phyloP scores from a whole-genome alignment of 1,140 invertebrate species.

The Tetraneura akinire region DNA sequence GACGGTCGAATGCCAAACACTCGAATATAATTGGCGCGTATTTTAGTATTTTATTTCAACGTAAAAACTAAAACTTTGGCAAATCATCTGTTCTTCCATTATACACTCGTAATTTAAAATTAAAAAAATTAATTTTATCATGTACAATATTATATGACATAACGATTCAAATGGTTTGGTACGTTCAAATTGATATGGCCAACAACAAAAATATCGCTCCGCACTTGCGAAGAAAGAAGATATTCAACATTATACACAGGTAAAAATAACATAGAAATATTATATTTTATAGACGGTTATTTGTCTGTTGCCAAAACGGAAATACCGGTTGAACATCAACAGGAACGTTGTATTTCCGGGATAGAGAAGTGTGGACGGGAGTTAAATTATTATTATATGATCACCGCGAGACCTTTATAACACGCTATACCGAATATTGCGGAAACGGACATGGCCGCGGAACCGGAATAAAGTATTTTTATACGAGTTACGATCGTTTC shows the following conservation, averaged over 20 bases:
- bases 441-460: neutral
- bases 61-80: neutral
- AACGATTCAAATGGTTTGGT: too few relatives aligned
- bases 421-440: slow-evolving; percentile 12
- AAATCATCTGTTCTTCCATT: neutral
- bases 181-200: too few relatives aligned
- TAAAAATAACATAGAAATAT: too few relatives aligned
- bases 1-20: neutral
- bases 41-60: neutral
- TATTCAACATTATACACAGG: neutral
- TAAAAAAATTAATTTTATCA: too few relatives aligned
- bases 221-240: neutral
- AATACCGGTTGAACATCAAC: slow-evolving; percentile 30
- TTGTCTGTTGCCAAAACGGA: slow-evolving; percentile 2
- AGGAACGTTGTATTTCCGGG: slow-evolving; percentile 18
- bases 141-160: too few relatives aligned
- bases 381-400: slow-evolving; percentile 30
- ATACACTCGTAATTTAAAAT: too few relatives aligned
- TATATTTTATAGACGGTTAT: too few relatives aligned
- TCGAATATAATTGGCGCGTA: neutral
- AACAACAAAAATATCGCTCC: neutral
- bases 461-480: slow-evolving; percentile 12
- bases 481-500: slow-evolving; percentile 5
- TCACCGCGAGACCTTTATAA: slow-evolving; percentile 8
- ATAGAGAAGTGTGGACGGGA: neutral